Conservation (phyloP, 2,888 invertebrate genomes). For the Disparrhopalites patrizii region DNA sequence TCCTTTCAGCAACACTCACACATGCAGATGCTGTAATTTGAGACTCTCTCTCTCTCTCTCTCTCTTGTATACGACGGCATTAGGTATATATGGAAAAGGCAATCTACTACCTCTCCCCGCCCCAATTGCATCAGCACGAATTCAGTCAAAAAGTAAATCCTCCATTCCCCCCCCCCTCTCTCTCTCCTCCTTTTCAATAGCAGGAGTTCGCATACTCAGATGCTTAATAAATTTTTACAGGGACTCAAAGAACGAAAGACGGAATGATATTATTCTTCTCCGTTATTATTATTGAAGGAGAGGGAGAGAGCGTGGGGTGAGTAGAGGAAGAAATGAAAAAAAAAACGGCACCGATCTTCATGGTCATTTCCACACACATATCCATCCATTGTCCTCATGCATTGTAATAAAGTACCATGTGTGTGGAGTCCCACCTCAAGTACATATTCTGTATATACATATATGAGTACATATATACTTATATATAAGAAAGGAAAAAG, state of each 20-base stretch:
- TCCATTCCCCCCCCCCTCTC: not conserved
- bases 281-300: no score
- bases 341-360: conserved; percentile 21
- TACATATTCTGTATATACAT: no score
- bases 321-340: conserved; percentile 1
- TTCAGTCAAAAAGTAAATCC: not conserved
- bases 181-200: not conserved
- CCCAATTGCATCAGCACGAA: conserved; percentile 24
- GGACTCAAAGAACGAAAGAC: no score
- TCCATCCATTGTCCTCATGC: no score
- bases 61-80: not conserved
- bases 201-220: not conserved
- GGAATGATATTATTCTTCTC: no score
- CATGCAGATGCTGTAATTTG: not conserved
- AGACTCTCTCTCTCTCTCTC: no score
- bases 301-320: conserved; percentile 2
- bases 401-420: no score
- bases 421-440: no score
- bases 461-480: no score
- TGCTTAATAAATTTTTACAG: no score
- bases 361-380: conserved; percentile 1
- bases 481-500: no score
- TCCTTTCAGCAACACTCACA: no score
- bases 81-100: conserved; percentile 8
- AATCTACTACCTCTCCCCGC: conserved; percentile 16